Base-by-base conservation (phyloP, 2,797 vertebrate genomes). In the Emys orbicularis region DNA sequence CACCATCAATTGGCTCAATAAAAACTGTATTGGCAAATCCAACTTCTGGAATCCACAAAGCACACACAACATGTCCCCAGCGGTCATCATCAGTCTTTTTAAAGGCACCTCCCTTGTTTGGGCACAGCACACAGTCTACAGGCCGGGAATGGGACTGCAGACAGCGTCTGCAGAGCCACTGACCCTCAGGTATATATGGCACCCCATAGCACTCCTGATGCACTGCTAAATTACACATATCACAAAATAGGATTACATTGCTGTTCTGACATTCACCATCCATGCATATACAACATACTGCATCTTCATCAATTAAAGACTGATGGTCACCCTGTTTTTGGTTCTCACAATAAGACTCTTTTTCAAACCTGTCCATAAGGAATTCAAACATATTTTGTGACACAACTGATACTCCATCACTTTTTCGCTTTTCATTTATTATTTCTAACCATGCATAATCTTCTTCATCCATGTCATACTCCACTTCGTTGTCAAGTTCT, bases 191-290 rank as follows among this genome's bases (percentile, higher is more conserved):
- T 96, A 99, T 99, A 97, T 99, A 99, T 97, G 99, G 99, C 92
- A 99, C 99, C 25, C 99, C 99, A 21, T 99, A 99, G 95, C 99
- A 99, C 97, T 99, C 99, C 98, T 99, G 99, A 98, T 99, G 99
- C 96, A 99, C 99, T 0, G 99, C 99, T 96, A 99, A 98, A 80
- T 99, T 99, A 98, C 99, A 99, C 98, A 99, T 96, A 91, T 99
- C 99, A 29, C 99, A 99, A 97, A 99, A 99, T 49, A 99, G 99
- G 94, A 99, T 99, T 4, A 98, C 99, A 57, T 99, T 99, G 98
- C 99, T 99, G 98, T 99, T 99, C 98, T 99, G 99, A 97, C 99
- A 99, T 97, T 99, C 99, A 41, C 99, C 99, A 8, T 99, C 99
- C 99, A 99, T 99, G 98, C 99, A 99, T 97, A 99, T 99, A 97